These are phyloP conservation scores for Polymixis flavicincta DNA, from an alignment of 2,888 invertebrate species.

Conservation along the genomic window DNA sequence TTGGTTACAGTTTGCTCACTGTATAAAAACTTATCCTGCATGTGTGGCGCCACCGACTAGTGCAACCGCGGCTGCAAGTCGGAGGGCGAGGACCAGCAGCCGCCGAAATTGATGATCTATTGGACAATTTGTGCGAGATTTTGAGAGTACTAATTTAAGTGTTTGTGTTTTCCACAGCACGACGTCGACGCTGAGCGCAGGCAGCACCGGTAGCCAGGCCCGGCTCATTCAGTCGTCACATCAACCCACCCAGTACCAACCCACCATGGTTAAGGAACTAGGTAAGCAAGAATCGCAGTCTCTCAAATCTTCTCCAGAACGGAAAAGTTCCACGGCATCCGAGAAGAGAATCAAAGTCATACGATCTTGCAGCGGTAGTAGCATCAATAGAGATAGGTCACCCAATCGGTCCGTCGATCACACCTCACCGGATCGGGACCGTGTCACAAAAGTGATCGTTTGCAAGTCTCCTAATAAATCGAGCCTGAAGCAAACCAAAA, in stretches of 20 bases:
- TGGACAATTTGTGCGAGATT: neutral
- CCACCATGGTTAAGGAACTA: slow-evolving; percentile 96
- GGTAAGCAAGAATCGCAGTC: slow-evolving; percentile 93
- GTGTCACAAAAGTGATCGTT: slow-evolving; percentile 88
- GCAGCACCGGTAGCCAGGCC: slow-evolving; percentile 98
- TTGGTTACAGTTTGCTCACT: too few relatives aligned
- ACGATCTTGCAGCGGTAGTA: slow-evolving; percentile 90
- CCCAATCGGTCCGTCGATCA: slow-evolving; percentile 81
- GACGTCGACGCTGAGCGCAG: slow-evolving; percentile 97
- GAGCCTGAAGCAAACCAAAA: slow-evolving; percentile 84
- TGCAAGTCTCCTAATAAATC: slow-evolving; percentile 89
- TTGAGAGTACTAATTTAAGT: slow-evolving; percentile 1
- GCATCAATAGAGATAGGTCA: slow-evolving; percentile 86
- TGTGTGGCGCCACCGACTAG: too few relatives aligned
- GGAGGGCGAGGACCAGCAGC: too few relatives aligned
- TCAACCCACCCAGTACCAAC: slow-evolving; percentile 97
- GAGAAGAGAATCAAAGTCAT: slow-evolving; percentile 87
- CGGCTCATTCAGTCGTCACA: slow-evolving; percentile 98
- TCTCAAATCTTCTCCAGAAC: slow-evolving; percentile 89
- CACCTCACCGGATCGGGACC: slow-evolving; percentile 83
- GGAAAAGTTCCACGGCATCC: slow-evolving; percentile 75
- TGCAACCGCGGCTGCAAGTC: too few relatives aligned
- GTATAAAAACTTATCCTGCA: too few relatives aligned
- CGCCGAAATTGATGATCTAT: neutral
- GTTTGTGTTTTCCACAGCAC: slow-evolving; percentile 91